Base-by-base conservation (phyloP, 2,888 invertebrate genomes). In the Steinernema carpocapsae region DNA sequence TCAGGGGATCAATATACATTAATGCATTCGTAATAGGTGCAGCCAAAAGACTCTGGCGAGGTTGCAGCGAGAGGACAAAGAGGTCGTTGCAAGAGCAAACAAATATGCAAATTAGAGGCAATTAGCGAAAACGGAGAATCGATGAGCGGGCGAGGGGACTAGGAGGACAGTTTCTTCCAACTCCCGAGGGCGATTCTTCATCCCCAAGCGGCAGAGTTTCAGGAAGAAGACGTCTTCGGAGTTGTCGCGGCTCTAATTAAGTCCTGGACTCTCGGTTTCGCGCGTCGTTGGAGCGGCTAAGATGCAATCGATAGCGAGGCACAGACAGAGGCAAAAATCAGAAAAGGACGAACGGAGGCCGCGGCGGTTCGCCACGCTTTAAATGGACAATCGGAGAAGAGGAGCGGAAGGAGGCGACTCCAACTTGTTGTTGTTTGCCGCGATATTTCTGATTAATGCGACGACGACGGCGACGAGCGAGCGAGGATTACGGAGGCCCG, bases 91-190 rank as follows among this genome's bases (percentile, higher is more conserved):
- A 48, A 48, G 48, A 19, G 14, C 48, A 14, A 48, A 48, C 56
- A 17, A 64, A 64, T 32, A 64, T 64, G 64, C 64, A 64, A 64
- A 64, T 64, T 29, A 32, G 64, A 32, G 64, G 32, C 64, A 64
- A 64, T 64, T 64, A 64, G 64, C 64, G 64, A 4, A 56, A 26
- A 29, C 64, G 29, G 37, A 14, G 56, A 26, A 56, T 56, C 56
- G 56, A 56, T 26, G 56, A 19, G 14, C 26, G 19, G 56, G 22
- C 12, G 26, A 56, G 14, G 24, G 56, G 24, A 22, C 56, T n/a
- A n/a, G 26, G 56, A 56, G 56, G 56, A 56, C 56, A 48, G 17
- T 19, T 48, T 3, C 37, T 3, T 3, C 37, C 4, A 37, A 37
- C 10, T 10, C 37, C 37, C 37, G 37, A 37, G 37, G 37, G 10